phyloP scores from a whole-genome alignment of 1,140 invertebrate species.

The Ditylenchus dipsaci region DNA sequence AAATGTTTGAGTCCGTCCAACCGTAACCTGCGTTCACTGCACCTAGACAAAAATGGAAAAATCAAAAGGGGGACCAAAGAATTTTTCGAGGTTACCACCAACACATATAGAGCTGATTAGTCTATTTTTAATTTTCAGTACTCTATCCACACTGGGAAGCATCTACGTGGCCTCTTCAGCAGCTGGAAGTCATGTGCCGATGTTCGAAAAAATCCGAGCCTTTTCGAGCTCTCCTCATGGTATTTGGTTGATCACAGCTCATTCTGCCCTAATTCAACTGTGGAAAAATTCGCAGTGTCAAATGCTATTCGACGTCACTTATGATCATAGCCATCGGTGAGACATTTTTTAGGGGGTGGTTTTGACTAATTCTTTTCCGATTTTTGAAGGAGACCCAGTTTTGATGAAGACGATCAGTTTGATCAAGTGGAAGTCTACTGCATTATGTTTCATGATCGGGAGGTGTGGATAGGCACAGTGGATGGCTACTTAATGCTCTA shows the following conservation, averaged over 20 bases:
- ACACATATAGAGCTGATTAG: too few species aligned
- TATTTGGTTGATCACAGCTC: slow-evolving; percentile 62
- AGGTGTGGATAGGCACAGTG: slow-evolving; percentile 63
- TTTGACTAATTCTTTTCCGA: background rate
- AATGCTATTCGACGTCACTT: slow-evolving; percentile 62
- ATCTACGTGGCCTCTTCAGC: slow-evolving; percentile 60
- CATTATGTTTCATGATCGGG: slow-evolving; percentile 59
- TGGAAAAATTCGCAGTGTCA: slow-evolving; percentile 62
- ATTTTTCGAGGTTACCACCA: too few species aligned
- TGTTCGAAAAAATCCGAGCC: slow-evolving; percentile 54
- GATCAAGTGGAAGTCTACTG: slow-evolving; percentile 60
- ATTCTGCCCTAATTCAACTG: slow-evolving; percentile 63
- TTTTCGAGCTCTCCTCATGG: slow-evolving; percentile 57
- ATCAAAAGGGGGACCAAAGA: background rate
- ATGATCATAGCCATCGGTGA: slow-evolving; percentile 60
- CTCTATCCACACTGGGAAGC: slow-evolving; percentile 60
- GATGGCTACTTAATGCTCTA: slow-evolving; percentile 63
- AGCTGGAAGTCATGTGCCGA: slow-evolving; percentile 47
- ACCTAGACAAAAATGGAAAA: too few species aligned
- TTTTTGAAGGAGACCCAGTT: slow-evolving; percentile 36
- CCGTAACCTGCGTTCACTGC: too few species aligned
- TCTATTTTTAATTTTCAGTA: slow-evolving; percentile 51
- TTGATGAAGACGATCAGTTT: slow-evolving; percentile 54
- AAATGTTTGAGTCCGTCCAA: too few species aligned
- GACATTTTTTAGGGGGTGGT: background rate